A percentile compares a stretch with the other conserved stretches of the same genome.
phyloP scores from a whole-genome alignment of 2,888 invertebrate species.

The Leptinotarsa haldemani region DNA sequence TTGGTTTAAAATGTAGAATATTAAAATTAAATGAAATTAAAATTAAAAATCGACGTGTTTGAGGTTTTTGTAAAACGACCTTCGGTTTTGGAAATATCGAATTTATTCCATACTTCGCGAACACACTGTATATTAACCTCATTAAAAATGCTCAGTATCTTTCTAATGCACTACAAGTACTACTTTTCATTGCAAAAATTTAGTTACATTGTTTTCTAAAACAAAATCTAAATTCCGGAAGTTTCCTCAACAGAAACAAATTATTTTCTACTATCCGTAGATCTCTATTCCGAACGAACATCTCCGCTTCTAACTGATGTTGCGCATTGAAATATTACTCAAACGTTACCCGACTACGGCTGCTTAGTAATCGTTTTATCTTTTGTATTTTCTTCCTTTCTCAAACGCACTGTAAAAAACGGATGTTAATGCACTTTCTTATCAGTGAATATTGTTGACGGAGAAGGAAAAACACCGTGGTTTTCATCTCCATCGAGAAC shows the following conservation, averaged over 20 bases:
- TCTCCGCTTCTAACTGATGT: neutral
- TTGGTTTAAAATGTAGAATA: too few relatives aligned
- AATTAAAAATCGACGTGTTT: too few relatives aligned
- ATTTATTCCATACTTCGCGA: too few relatives aligned
- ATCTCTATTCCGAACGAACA: slow-evolving; percentile 5
- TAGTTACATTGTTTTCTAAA: too few relatives aligned
- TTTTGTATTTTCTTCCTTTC: slow-evolving; percentile 12
- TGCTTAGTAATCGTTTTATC: slow-evolving; percentile 1
- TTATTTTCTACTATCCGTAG: neutral
- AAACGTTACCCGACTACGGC: slow-evolving; percentile 1
- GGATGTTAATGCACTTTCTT: slow-evolving; percentile 17
- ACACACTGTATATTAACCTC: too few relatives aligned
- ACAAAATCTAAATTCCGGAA: too few relatives aligned
- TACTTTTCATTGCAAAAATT: too few relatives aligned
- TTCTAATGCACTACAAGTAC: too few relatives aligned
- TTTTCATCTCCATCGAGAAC: slow-evolving; percentile 5
- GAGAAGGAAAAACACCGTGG: slow-evolving; percentile 8
- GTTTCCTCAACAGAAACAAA: neutral
- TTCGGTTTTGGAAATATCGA: too few relatives aligned
- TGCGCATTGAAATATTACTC: slow-evolving; percentile 3
- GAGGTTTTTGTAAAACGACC: too few relatives aligned
- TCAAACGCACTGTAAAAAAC: neutral
- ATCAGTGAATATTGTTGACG: slow-evolving; percentile 15
- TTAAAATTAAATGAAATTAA: too few relatives aligned
- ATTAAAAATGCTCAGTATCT: too few relatives aligned